A percentile compares a stretch with the other conserved stretches of the same genome.
Evolutionary conservation across 2,113 vertebrate species (phyloP).

Genomic region (Carlito syrichta): DNA sequence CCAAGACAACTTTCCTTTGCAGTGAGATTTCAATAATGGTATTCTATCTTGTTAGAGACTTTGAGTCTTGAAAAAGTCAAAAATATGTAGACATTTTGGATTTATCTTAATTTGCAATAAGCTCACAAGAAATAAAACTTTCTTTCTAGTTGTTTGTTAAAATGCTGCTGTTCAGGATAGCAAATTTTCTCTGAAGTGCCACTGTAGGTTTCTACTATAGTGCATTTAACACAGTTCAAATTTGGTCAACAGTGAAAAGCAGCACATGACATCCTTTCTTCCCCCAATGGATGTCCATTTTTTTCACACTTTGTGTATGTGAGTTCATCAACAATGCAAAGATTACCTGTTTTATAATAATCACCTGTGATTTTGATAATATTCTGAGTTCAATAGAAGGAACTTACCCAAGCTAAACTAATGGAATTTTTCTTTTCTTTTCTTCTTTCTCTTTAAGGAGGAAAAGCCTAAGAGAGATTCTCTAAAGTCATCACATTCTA

Average conservation of each 20-base stretch:
- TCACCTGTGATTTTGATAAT: neutral
- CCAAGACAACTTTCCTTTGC: neutral
- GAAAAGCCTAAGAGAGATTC: neutral
- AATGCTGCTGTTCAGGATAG: neutral
- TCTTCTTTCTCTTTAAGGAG: neutral
- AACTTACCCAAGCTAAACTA: neutral
- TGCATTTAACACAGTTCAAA: neutral
- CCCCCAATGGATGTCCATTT: fast-evolving
- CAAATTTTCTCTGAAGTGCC: neutral
- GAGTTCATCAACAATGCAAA: neutral
- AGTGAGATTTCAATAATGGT: neutral
- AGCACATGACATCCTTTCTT: neutral
- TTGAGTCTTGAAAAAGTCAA: neutral
- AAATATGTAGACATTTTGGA: neutral
- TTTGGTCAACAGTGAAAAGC: neutral
- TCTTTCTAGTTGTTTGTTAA: neutral
- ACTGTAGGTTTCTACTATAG: neutral
- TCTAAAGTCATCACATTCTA: neutral
- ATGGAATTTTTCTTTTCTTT: neutral
- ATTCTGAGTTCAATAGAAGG: neutral
- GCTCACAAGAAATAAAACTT: neutral
- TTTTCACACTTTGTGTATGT: neutral
- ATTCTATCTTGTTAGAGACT: neutral
- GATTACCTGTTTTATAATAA: neutral
- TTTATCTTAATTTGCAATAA: neutral